Percentiles rank a stretch among this genome's conserved stretches.
phyloP scores from a whole-genome alignment of 2,113 vertebrate genomes.

The Grallaria varia region DNA sequence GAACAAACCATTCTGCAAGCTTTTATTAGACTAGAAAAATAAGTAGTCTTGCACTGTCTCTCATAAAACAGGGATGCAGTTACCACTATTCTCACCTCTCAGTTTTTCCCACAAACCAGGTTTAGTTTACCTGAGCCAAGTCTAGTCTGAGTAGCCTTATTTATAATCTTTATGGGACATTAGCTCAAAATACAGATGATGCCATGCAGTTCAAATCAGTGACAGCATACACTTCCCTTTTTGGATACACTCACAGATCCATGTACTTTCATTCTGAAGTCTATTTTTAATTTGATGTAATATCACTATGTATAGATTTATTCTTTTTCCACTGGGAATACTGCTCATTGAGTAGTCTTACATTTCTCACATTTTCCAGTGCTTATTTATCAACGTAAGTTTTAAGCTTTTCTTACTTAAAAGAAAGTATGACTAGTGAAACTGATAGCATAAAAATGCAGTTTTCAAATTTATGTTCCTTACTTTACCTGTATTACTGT shows the following conservation, averaged over 20 bases:
- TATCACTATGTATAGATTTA: not conserved
- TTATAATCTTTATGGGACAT: not conserved
- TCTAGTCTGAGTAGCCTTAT: not conserved
- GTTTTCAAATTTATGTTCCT: not conserved
- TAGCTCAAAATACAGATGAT: not conserved
- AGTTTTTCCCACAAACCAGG: not conserved
- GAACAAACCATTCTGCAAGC: not conserved
- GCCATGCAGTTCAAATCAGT: not conserved
- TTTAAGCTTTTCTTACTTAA: not conserved
- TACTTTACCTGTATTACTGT: not conserved
- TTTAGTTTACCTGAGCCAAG: not conserved
- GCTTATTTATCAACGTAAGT: not conserved
- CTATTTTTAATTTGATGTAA: not conserved
- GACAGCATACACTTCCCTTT: not conserved
- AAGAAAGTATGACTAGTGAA: not conserved
- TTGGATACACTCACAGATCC: not conserved
- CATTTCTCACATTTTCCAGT: not conserved
- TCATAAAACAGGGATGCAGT: not conserved
- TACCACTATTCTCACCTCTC: not conserved
- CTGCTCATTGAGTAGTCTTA: not conserved
- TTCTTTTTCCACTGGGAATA: not conserved
- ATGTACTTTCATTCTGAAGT: not conserved
- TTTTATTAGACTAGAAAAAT: not conserved
- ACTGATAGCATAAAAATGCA: not conserved
- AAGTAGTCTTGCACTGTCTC: not conserved